Percentiles rank a stretch among this genome's conserved stretches.
Conservation (phyloP, 2,113 vertebrate genomes). For the Rhinichthys klamathensis region DNA sequence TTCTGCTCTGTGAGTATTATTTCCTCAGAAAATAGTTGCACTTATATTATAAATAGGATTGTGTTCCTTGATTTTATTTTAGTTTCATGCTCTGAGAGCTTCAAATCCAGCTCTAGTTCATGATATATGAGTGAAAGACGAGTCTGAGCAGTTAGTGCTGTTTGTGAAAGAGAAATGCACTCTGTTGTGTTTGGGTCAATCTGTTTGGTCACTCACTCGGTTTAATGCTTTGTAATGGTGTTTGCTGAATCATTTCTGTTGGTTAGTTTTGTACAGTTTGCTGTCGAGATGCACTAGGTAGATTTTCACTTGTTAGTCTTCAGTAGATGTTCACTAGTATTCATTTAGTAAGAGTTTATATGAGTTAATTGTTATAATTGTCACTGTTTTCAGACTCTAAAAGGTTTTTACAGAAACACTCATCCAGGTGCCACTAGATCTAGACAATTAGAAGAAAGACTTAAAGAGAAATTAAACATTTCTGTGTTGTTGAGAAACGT, state of each 20-base stretch:
- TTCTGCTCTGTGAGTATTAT: constrained; percentile 16
- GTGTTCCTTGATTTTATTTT: not conserved
- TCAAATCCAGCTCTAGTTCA: not conserved
- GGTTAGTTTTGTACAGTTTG: not conserved
- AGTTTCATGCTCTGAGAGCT: not conserved
- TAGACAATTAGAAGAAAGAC: not conserved
- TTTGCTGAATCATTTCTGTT: not conserved
- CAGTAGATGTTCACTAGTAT: not conserved
- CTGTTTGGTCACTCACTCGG: not conserved
- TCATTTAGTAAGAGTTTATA: not conserved
- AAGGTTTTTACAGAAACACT: not conserved
- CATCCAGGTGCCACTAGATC: not conserved
- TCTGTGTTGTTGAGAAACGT: not conserved
- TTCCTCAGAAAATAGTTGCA: too few species aligned
- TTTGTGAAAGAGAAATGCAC: not conserved
- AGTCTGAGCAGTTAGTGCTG: not conserved
- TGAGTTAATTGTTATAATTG: not conserved
- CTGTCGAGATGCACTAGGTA: not conserved
- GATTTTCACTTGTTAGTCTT: not conserved
- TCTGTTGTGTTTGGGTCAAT: not conserved
- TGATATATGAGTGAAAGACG: not conserved
- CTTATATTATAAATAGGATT: too few species aligned
- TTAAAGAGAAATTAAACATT: too few species aligned
- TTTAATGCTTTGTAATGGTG: not conserved
- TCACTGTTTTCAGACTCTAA: not conserved